These are phyloP conservation scores for Orthosia gothica DNA, from an alignment of 2,888 invertebrate species.

Conservation along the genomic window DNA sequence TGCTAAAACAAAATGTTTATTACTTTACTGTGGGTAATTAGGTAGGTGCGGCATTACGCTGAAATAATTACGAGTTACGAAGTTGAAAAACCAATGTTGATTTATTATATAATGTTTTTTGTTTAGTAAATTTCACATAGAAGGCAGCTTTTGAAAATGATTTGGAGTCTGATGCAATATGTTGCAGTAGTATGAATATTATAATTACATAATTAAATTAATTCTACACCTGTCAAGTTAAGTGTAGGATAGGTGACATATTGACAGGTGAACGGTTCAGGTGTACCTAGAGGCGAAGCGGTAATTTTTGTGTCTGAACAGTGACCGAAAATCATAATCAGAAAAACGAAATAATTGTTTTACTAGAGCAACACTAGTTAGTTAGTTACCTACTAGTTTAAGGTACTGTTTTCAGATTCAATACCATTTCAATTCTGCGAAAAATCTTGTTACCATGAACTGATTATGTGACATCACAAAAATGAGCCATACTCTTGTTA, in stretches of 20 bases:
- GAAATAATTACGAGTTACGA: constrained; percentile 4
- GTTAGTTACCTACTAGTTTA: too few species aligned
- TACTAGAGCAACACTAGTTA: not conserved
- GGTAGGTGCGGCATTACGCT: not conserved
- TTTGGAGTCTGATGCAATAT: not conserved
- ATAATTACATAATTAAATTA: not conserved
- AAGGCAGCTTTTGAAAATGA: not conserved
- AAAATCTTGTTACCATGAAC: not conserved
- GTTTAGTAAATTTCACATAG: too few species aligned
- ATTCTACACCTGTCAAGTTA: not conserved
- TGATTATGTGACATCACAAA: constrained; percentile 1
- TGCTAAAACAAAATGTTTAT: not conserved
- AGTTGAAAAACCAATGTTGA: constrained; percentile 1
- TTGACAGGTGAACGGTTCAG: not conserved
- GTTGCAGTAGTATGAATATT: not conserved
- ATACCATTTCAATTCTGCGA: not conserved
- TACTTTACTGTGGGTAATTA: constrained; percentile 4
- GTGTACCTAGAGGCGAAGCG: not conserved
- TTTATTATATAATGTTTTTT: not conserved
- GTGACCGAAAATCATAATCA: not conserved
- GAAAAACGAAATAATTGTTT: not conserved
- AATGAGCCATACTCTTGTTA: not conserved
- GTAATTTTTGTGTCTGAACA: not conserved
- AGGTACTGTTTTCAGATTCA: too few species aligned
- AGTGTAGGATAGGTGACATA: not conserved